phyloP scores from a whole-genome alignment of 2,113 vertebrate species.

The Austrofundulus limnaeus region DNA sequence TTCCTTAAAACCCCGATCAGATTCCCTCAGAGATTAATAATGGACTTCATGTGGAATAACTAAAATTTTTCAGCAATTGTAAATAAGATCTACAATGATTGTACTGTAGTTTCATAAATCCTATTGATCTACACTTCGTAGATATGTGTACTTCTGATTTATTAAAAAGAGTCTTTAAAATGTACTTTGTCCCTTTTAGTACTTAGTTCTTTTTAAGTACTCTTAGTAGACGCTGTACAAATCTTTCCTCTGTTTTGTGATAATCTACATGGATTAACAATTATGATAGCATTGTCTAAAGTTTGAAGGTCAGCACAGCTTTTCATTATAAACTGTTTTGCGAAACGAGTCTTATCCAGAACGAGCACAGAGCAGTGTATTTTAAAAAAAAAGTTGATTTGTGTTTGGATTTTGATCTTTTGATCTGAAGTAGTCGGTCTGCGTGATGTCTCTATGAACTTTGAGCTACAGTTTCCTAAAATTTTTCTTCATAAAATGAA shows the following conservation, averaged over 20 bases:
- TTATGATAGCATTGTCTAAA: no score
- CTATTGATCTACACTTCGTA: slow-evolving; percentile 79
- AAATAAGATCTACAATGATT: slow-evolving; percentile 81
- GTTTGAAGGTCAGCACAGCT: no score
- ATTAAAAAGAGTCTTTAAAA: slow-evolving; percentile 81
- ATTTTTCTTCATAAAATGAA: not conserved
- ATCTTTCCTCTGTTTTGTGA: no score
- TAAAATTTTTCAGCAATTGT: slow-evolving; percentile 76
- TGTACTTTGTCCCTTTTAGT: no score
- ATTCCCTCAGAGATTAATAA: slow-evolving; percentile 51
- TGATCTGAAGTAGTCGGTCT: not conserved
- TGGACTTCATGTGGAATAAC: slow-evolving; percentile 51
- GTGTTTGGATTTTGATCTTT: not conserved
- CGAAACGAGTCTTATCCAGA: no score
- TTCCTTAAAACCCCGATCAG: slow-evolving; percentile 30
- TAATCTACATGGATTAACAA: no score
- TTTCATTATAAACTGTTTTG: no score
- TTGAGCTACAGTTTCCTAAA: not conserved
- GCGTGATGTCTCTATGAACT: not conserved
- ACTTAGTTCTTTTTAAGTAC: slow-evolving; percentile 2
- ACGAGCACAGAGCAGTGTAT: no score
- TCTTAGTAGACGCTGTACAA: not conserved
- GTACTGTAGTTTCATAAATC: slow-evolving; percentile 81
- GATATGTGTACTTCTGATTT: slow-evolving; percentile 79
- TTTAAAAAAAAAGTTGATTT: no score